Base-by-base conservation (phyloP, 2,888 invertebrate species). In the Scaptomyza reducta region DNA sequence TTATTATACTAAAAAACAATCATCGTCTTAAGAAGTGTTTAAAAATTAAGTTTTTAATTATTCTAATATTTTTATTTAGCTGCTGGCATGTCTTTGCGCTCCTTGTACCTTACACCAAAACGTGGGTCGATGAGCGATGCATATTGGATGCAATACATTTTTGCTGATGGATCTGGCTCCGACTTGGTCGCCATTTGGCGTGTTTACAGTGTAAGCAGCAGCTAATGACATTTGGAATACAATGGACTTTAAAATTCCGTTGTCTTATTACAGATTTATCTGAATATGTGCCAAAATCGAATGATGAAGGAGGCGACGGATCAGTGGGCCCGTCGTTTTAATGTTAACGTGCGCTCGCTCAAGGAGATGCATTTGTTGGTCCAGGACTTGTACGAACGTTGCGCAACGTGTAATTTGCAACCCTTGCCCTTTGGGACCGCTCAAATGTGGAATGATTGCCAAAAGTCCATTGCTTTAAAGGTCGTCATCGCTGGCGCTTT, bases 121-220 rank as follows among this genome's bases (percentile, higher is more conserved):
- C 59, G 60, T 96, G 0, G 68, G 18, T 46, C 51, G 4, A 93
- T 94, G 50, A 90, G 97, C 51, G 93, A 94, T 54, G 94, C 95
- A 0, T 97, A 95, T 90, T 85, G 86, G 88, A 79, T 77, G 70
- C 77, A 69, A 5, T 95, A 79, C 94, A 95, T 94, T 0, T 98
- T 97, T 96, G 94, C 98, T 0, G 95, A 95, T 89, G 95, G 95
- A 1, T 96, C 97, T 0, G 94, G 91, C 2, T 95, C 97, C 85
- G 99, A 99, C 91, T 94, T 96, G 61, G 94, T 98, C 66, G 96
- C 97, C 0, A 94, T 95, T 72, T 92, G 96, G 6, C 95, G 96
- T 87, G 95, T 96, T 0, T 98, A 96, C 89, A 94, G 93, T 92
- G 96, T 96, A 79, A 69, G 79, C 33, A 46, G 0, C 2, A 38